phyloP scores from a whole-genome alignment of 2,113 vertebrate genomes.

The Triplophysa dalaica region DNA sequence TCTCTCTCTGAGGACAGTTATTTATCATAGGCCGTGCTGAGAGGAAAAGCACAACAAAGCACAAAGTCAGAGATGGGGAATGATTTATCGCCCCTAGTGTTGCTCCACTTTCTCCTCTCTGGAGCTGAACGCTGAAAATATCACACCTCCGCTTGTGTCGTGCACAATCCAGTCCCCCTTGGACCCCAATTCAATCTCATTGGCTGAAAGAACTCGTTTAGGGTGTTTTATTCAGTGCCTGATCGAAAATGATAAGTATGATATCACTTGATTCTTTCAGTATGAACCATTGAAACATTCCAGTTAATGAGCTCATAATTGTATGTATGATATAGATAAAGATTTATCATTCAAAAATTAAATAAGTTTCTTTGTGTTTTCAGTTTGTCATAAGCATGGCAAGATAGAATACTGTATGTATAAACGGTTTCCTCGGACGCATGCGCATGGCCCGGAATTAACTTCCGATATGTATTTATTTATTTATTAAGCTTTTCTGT shows the following conservation, averaged over 20 bases:
- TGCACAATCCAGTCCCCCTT: neutral
- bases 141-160: slow-evolving; percentile 23
- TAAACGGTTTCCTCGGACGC: too few relatives aligned
- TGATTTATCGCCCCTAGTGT: slow-evolving; percentile 58
- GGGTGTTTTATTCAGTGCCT: neutral
- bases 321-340: too few relatives aligned
- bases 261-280: too few relatives aligned
- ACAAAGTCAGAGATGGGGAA: slow-evolving; percentile 51
- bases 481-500: too few relatives aligned
- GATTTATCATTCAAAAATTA: too few relatives aligned
- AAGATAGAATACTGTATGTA: too few relatives aligned
- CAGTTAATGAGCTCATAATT: neutral
- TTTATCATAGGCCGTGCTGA: slow-evolving; percentile 56
- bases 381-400: too few relatives aligned
- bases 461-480: too few relatives aligned
- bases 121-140: slow-evolving; percentile 48
- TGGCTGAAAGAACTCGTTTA: neutral
- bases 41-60: slow-evolving; percentile 58
- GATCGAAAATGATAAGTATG: neutral
- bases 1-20: slow-evolving; percentile 58
- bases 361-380: too few relatives aligned
- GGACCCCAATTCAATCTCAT: slow-evolving; percentile 3
- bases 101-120: slow-evolving; percentile 57
- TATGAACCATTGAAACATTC: neutral
- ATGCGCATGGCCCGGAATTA: too few relatives aligned